These are phyloP conservation scores for Coelopa frigida DNA, from an alignment of 1,140 invertebrate species.

Conservation along the genomic window DNA sequence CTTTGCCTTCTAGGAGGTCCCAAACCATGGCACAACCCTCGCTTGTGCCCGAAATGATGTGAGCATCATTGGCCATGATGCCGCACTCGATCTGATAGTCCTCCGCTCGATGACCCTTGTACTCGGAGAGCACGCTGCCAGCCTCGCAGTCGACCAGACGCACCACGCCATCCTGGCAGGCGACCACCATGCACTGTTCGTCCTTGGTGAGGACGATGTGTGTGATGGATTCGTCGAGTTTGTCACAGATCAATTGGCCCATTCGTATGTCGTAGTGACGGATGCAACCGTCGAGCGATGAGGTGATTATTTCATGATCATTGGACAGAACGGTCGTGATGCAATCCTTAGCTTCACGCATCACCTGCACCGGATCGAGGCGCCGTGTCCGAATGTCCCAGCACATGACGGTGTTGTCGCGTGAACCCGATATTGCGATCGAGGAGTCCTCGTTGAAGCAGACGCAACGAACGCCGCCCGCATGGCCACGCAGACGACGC, in stretches of 20 bases:
- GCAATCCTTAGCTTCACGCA: slow-evolving; percentile 89
- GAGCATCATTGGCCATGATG: slow-evolving; percentile 71
- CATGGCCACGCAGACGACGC: slow-evolving; percentile 78
- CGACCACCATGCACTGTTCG: slow-evolving; percentile 65
- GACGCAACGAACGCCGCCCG: slow-evolving; percentile 79
- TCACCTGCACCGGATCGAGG: slow-evolving; percentile 68
- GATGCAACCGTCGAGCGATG: slow-evolving; percentile 82
- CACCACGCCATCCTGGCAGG: slow-evolving; percentile 73
- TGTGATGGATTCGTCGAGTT: slow-evolving; percentile 71
- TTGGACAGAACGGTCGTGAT: slow-evolving; percentile 80
- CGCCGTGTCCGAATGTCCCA: slow-evolving; percentile 78
- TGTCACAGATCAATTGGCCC: slow-evolving; percentile 76
- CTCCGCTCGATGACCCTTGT: slow-evolving; percentile 67
- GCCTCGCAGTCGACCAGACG: slow-evolving; percentile 83
- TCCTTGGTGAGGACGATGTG: slow-evolving; percentile 64
- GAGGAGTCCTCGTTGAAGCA: slow-evolving; percentile 92
- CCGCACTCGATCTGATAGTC: slow-evolving; percentile 82
- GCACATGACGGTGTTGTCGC: slow-evolving; percentile 83
- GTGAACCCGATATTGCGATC: slow-evolving; percentile 73
- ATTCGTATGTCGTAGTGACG: slow-evolving; percentile 85
- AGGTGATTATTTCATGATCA: slow-evolving; percentile 84
- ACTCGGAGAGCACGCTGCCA: slow-evolving; percentile 75
- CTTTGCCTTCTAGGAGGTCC: slow-evolving; percentile 72
- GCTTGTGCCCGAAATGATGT: slow-evolving; percentile 80
- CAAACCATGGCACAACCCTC: slow-evolving; percentile 80